phyloP scores from a whole-genome alignment of 2,113 vertebrate genomes.

The Malurus elegans region DNA sequence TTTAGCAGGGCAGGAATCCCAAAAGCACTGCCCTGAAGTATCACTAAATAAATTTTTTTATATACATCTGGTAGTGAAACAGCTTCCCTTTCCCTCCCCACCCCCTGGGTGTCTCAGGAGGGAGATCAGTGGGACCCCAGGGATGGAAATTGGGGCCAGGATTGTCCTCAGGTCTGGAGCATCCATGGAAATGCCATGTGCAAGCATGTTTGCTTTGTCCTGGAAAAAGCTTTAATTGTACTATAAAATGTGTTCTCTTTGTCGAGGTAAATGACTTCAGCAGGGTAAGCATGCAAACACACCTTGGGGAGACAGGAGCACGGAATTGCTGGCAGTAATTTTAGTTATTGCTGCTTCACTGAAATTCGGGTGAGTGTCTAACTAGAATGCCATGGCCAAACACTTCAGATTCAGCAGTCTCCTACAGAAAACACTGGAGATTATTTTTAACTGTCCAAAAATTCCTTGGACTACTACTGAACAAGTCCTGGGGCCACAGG shows the following conservation, averaged over 20 bases:
- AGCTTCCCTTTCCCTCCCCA: neutral
- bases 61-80: neutral
- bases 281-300: neutral
- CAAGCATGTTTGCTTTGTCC: neutral
- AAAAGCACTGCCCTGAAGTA: neutral
- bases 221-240: neutral
- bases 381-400: neutral
- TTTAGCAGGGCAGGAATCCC: neutral
- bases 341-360: neutral
- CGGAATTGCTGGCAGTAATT: neutral
- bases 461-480: neutral
- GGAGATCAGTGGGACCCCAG: neutral
- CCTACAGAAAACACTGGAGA: neutral
- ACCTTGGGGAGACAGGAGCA: neutral
- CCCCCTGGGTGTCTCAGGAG: neutral
- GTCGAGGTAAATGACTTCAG: neutral
- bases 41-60: neutral
- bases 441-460: neutral
- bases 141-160: neutral
- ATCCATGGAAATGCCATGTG: neutral
- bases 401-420: neutral
- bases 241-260: neutral
- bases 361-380: neutral
- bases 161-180: neutral
- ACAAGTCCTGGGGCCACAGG: neutral